Evolutionary conservation across 2,797 vertebrate species (phyloP), one percentile per base, ranked within the genome.

Genomic region (Tokudaia muenninki): DNA sequence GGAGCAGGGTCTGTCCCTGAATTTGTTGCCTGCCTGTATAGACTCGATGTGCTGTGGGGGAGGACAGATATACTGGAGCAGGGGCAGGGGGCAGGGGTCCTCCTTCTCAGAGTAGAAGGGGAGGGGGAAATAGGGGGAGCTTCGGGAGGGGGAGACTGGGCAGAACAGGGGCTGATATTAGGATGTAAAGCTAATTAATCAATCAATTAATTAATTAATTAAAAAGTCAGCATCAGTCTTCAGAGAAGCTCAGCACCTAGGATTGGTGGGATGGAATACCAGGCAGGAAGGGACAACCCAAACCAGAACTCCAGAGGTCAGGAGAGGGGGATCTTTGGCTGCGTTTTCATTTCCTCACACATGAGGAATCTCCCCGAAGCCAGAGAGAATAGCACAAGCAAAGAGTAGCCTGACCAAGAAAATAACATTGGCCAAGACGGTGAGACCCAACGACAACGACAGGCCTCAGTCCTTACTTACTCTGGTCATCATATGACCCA

Each of bases 321-420:
- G 17, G 83, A 12, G 5, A 44, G 11, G 55, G 12, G 1, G 5
- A 21, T 26, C 7, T 52, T 52, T 26, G 72, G n/a, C 37, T 84
- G 0, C 12, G 31, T 77, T 9, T 21, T 72, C 21, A 70, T 65
- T 78, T n/a, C 57, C 4, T 26, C 11, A 4, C 0, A 8, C 2
- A 2, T 72, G 50, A 92, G 61, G 57, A 97, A 91, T 37, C 6
- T 61, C 29, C 17, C 34, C 24, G 22, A 57, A 6, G 8, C 12
- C 81, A 61, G 31, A 47, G 31, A 67, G 93, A 77, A 34, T 14
- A 47, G 2, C 14, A 57, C 37, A 77, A 59, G 9, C n/a, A 91
- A 86, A 91, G 29, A 59, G 34, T 12, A 57, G 31, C 41, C 65
- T 86, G 44, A 74, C 50, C 6, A 50, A 41, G 87, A 24, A 93